A percentile compares a stretch with the other conserved stretches of the same genome.
These are phyloP conservation scores for Caenorhabditis becei DNA, from an alignment of 2,888 invertebrate species.

Conservation along the genomic window DNA sequence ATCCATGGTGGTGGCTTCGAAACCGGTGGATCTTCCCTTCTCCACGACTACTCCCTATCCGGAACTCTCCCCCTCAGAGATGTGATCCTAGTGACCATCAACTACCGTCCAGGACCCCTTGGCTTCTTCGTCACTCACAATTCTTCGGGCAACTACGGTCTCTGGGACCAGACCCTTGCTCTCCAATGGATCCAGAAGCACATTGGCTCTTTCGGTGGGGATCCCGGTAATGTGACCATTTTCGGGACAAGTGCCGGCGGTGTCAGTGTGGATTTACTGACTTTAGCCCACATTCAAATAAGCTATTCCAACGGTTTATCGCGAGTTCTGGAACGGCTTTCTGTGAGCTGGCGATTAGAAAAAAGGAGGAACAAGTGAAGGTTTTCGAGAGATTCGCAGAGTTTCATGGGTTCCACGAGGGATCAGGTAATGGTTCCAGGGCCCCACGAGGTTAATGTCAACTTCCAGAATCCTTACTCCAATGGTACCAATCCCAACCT, in stretches of 20 bases:
- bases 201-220: constrained; percentile 76
- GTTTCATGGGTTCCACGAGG: constrained; percentile 55
- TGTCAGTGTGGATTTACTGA: constrained; percentile 65
- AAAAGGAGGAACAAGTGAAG: constrained; percentile 21
- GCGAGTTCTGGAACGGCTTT: constrained; percentile 58
- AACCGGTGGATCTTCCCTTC: constrained; percentile 50
- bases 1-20: constrained; percentile 70
- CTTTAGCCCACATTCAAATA: constrained; percentile 68
- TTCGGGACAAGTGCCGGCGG: constrained; percentile 78
- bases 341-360: constrained; percentile 55
- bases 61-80: constrained; percentile 73
- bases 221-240: constrained; percentile 76
- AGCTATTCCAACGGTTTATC: constrained; percentile 20
- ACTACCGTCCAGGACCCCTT: constrained; percentile 74
- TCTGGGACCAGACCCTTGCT: constrained; percentile 78
- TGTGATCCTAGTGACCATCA: constrained; percentile 72
- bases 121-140: constrained; percentile 69
- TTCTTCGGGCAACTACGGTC: constrained; percentile 71
- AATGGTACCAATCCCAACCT: constrained; percentile 40
- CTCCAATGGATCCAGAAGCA: constrained; percentile 79
- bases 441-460: background rate
- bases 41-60: constrained; percentile 51
- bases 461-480: no score
- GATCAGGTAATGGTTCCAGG: constrained; percentile 17
- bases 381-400: constrained; percentile 55